A percentile compares a stretch with the other conserved stretches of the same genome.
phyloP scores from a whole-genome alignment of 2,797 vertebrate species.

The Sebastes melanostomus region DNA sequence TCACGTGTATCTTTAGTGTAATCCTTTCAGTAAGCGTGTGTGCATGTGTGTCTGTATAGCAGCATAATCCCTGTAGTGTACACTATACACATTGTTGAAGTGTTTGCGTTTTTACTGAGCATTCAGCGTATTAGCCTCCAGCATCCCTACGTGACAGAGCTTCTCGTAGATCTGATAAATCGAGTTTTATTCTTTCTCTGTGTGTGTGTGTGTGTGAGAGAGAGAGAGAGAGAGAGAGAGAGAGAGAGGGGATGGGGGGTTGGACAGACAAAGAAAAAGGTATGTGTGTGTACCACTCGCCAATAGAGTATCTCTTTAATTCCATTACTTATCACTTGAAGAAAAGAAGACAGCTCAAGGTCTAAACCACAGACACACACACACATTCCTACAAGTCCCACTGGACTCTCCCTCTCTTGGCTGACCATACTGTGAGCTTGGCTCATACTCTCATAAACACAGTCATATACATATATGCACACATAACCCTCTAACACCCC shows the following conservation, averaged over 20 bases:
- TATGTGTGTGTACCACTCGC: neutral
- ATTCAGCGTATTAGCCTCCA: constrained; percentile 37
- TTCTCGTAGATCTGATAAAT: constrained; percentile 37
- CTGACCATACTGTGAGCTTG: constrained; percentile 29
- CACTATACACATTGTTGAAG: constrained; percentile 27
- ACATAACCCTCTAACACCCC: neutral
- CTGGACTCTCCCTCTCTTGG: constrained; percentile 28
- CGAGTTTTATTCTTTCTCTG: neutral
- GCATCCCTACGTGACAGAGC: constrained; percentile 19
- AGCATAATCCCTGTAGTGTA: constrained; percentile 25
- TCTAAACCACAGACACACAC: constrained; percentile 10
- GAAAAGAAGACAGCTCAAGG: constrained; percentile 22
- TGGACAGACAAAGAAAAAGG: neutral
- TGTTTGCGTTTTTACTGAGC: constrained; percentile 41
- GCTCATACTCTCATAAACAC: constrained; percentile 6
- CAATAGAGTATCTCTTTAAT: constrained; percentile 33
- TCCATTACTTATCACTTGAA: constrained; percentile 33
- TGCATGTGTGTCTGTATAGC: constrained; percentile 1
- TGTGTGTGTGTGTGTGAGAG: neutral
- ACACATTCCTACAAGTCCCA: neutral
- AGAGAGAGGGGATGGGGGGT: neutral
- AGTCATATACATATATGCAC: neutral
- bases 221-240: neutral
- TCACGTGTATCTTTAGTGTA: constrained; percentile 21
- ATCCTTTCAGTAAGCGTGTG: neutral